Percentiles rank a stretch among this genome's conserved stretches.
Evolutionary conservation across 2,113 vertebrate species (phyloP).

Genomic region (Asarcornis scutulata): DNA sequence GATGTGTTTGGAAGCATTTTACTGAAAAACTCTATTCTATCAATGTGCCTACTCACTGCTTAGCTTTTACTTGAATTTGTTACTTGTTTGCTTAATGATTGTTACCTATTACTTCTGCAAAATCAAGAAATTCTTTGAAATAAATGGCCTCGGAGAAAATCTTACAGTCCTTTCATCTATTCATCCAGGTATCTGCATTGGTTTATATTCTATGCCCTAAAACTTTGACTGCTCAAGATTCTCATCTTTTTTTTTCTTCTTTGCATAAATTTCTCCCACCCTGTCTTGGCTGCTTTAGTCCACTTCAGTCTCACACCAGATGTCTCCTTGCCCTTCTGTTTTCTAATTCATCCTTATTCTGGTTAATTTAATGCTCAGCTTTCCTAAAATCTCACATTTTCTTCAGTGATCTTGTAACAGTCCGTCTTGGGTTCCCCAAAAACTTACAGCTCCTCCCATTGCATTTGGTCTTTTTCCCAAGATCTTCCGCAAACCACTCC

Average conservation of each 20-base stretch:
- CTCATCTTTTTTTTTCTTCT: background rate
- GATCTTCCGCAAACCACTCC: background rate
- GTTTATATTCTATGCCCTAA: background rate
- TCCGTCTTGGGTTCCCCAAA: background rate
- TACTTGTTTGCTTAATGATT: background rate
- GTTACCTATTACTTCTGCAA: background rate
- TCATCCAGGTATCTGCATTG: background rate
- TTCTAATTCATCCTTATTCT: background rate
- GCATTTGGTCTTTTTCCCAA: background rate
- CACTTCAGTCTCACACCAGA: background rate
- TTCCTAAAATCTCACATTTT: background rate
- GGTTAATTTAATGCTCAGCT: background rate
- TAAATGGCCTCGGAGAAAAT: background rate
- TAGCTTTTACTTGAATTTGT: constrained; percentile 27
- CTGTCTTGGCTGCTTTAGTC: background rate
- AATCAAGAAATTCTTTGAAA: background rate
- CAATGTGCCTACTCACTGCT: background rate
- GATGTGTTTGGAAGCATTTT: background rate
- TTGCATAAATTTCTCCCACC: background rate
- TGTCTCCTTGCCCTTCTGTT: background rate
- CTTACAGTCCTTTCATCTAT: background rate
- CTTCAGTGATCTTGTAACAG: background rate
- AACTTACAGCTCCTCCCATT: background rate
- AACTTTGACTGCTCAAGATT: background rate
- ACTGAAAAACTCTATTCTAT: background rate